phyloP scores from a whole-genome alignment of 2,888 invertebrate species.

The Gymnosoma rotundatum region DNA sequence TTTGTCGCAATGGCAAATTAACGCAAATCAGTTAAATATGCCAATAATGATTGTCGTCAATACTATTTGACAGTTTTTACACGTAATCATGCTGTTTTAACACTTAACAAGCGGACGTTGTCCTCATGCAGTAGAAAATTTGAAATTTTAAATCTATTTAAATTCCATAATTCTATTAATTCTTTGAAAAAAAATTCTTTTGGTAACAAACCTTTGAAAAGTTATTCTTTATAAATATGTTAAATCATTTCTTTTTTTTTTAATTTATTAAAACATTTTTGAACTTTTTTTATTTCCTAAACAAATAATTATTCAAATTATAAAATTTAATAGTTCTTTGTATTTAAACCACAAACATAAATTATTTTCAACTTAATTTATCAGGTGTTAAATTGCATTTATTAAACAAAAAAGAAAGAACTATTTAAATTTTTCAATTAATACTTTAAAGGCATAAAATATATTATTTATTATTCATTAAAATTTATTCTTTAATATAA shows the following conservation, averaged over 20 bases:
- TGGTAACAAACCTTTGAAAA: too few relatives aligned
- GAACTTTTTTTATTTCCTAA: not conserved
- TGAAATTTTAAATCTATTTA: too few relatives aligned
- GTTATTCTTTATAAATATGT: too few relatives aligned
- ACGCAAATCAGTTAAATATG: conserved; percentile 4
- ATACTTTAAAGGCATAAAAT: conserved; percentile 25
- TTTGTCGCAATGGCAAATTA: conserved; percentile 11
- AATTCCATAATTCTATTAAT: too few relatives aligned
- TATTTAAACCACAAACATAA: conserved; percentile 6
- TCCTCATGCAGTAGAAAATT: too few relatives aligned
- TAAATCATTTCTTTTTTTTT: too few relatives aligned
- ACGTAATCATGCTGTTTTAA: conserved; percentile 17
- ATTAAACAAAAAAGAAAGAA: conserved; percentile 9
- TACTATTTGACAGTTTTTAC: conserved; percentile 27
- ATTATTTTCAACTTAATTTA: conserved; percentile 15
- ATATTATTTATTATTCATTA: conserved; percentile 49
- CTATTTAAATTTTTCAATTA: conserved; percentile 13
- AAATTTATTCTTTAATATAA: conserved; percentile 38
- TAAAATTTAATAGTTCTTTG: conserved; percentile 7
- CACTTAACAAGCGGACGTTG: too few relatives aligned
- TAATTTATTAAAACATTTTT: too few relatives aligned
- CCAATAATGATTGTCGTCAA: conserved; percentile 5
- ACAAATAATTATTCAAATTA: conserved; percentile 3
- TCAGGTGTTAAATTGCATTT: conserved; percentile 58
- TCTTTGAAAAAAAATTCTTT: too few relatives aligned